Base-by-base conservation (phyloP, 2,113 vertebrate genomes). In the Dissostichus mawsoni region DNA sequence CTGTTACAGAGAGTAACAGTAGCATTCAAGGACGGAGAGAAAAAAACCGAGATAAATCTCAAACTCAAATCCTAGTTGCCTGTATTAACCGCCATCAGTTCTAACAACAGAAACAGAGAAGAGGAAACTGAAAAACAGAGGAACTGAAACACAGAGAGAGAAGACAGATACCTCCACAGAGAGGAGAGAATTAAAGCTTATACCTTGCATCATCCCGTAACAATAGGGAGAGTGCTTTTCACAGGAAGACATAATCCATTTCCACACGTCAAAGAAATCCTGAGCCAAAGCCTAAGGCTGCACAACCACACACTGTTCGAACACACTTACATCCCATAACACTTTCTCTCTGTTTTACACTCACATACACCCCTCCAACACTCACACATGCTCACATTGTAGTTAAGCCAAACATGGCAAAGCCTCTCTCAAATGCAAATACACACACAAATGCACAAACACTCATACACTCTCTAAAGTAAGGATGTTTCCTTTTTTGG, bases 201-300 rank as follows among this genome's bases (percentile, higher is more conserved):
- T 90, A 92, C 90, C 91, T 92, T 90, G 85, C 92, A 93, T 93
- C 92, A 93, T 91, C 90, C 85, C 88, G 87, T 92, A 93, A 94
- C 93, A 94, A 91, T 94, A 83, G 92, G 72, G 71, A 91, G 90
- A 87, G 80, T 93, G 92, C 86, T 90, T 92, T 92, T 91, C 90
- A 92, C 81, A 90, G 81, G 87, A 90, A 91, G 85, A 69, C 84
- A 87, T 94, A 95, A 95, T 95, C 93, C 84, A 91, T 95, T 94
- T 95, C 90, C 92, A 94, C 93, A 93, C 87, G 80, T 82, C 92
- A 88, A 90, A 90, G 86, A 92, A 90, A 88, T 89, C 86, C 89
- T 90, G 78, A 92, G 91, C 90, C 90, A 91, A 92, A 93, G 89
- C 91, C 88, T 90, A 73, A 83, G 88, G 91, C 91, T 94, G 87